Conservation (phyloP, 92 coral and sea anemone genomes). For the Micromussa lordhowensis region DNA sequence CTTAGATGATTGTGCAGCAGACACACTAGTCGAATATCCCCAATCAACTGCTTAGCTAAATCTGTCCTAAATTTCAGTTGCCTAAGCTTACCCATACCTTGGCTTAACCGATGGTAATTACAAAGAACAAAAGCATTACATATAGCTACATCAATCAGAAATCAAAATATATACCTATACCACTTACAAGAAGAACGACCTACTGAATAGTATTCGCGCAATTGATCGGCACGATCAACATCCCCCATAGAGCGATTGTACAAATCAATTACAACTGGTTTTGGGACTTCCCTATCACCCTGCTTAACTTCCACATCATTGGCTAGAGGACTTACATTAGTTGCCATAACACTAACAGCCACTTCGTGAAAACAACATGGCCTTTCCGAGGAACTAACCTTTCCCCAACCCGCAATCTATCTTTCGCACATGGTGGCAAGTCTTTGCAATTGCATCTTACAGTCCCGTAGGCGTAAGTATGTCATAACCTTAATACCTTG, state of each 20-base stretch:
- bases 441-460: too few species aligned
- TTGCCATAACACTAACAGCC: constrained; percentile 47
- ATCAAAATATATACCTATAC: constrained; percentile 55
- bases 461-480: too few species aligned
- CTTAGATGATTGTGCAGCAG: constrained; percentile 21
- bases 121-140: constrained; percentile 17
- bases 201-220: constrained; percentile 34
- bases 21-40: constrained; percentile 22
- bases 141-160: constrained; percentile 9
- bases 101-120: background rate
- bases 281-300: too few species aligned
- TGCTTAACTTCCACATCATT: too few species aligned
- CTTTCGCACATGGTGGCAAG: too few species aligned
- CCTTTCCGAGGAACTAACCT: constrained; percentile 46
- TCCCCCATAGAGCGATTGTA: constrained; percentile 27
- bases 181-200: constrained; percentile 30
- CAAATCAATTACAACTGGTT: background rate
- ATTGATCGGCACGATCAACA: constrained; percentile 38
- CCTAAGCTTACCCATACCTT: background rate
- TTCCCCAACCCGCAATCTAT: constrained; percentile 35
- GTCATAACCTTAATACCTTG: constrained; percentile 61
- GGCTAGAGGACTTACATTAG: constrained; percentile 40
- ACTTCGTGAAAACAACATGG: constrained; percentile 51
- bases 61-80: constrained; percentile 11
- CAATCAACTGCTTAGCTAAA: constrained; percentile 17